A percentile compares a stretch with the other conserved stretches of the same genome.
Conservation (phyloP, 2,888 invertebrate genomes). For the Orthonychiurus folsomi region DNA sequence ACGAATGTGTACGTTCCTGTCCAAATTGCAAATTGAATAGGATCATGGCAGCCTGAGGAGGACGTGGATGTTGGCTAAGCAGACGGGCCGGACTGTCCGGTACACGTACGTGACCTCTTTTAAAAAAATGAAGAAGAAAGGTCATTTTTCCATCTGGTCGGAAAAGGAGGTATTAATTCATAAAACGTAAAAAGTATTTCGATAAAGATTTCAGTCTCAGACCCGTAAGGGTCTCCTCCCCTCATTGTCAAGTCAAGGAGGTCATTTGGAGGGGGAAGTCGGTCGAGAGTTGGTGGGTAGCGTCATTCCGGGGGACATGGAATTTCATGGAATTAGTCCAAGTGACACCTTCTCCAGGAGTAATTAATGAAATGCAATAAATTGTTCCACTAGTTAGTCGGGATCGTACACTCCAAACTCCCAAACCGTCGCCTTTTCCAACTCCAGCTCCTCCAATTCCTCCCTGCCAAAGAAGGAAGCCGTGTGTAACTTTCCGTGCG, state of each 20-base stretch:
- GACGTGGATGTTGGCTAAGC: too few species aligned
- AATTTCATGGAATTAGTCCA: conserved; percentile 1
- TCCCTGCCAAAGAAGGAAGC: neutral
- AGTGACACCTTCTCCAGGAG: neutral
- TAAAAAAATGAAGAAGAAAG: neutral
- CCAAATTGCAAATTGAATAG: too few species aligned
- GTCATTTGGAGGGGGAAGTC: neutral
- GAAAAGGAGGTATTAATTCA: neutral
- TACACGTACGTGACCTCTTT: neutral
- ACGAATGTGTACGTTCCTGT: too few species aligned
- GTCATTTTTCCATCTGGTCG: too few species aligned
- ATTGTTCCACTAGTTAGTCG: conserved; percentile 1
- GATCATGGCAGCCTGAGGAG: too few species aligned
- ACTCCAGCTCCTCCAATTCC: too few species aligned
- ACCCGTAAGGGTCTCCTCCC: neutral
- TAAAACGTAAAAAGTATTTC: neutral
- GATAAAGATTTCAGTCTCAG: neutral
- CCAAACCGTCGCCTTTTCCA: neutral
- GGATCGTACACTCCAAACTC: neutral
- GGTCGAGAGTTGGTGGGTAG: neutral
- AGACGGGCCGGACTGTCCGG: neutral
- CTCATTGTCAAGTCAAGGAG: neutral
- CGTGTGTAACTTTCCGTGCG: neutral
- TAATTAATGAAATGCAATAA: conserved; percentile 12
- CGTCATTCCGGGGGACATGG: neutral